Evolutionary conservation across 2,888 invertebrate species (phyloP), one percentile per base, ranked within the genome.

Genomic region (Apodemia zela): DNA sequence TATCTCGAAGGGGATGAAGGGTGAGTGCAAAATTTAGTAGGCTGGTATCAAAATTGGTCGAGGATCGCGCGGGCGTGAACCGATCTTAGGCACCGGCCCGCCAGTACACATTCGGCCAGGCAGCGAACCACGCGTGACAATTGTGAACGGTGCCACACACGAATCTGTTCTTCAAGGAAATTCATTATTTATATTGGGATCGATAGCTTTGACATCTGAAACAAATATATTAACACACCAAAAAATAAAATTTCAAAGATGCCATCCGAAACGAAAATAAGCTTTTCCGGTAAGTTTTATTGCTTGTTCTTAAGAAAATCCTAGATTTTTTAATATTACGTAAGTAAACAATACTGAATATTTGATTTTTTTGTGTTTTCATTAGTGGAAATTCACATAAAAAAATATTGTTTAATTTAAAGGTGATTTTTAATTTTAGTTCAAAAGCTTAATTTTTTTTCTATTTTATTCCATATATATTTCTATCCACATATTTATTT

Each of bases 201-300:
- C 54, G 54, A 57, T 57, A 29, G 25, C 25, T 15, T 13, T 15
- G 15, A 29, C 15, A 15, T 25, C 21, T n/a, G 29, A 57, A 29
- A 29, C 29, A 82, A 88, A 87, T 81, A 74, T 70, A 33, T 11
- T n/a, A n/a, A 33, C n/a, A 13, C 17, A 33, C 0, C 15, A 29
- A 49, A 33, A n/a, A 47, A 42, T 25, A 45, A n/a, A 62, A 57
- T 21, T 10, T 38, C n/a, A 68, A 85, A 79, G 73, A 90, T 90
- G 91, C 91, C 91, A 71, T 89, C 87, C 70, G 90, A 90, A 84
- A 89, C 89, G 69, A 90, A 77, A 86, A 90, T 90, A 70, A 89
- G 90, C 82, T 91, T 90, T 77, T 90, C 90, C 71, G 91, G 91
- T 91, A 71, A 89, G 91, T 88, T 70, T 69, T 59, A 47, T 38